These are phyloP conservation scores for Pomatorhinus ruficollis DNA, from an alignment of 2,113 vertebrate species.

Conservation along the genomic window DNA sequence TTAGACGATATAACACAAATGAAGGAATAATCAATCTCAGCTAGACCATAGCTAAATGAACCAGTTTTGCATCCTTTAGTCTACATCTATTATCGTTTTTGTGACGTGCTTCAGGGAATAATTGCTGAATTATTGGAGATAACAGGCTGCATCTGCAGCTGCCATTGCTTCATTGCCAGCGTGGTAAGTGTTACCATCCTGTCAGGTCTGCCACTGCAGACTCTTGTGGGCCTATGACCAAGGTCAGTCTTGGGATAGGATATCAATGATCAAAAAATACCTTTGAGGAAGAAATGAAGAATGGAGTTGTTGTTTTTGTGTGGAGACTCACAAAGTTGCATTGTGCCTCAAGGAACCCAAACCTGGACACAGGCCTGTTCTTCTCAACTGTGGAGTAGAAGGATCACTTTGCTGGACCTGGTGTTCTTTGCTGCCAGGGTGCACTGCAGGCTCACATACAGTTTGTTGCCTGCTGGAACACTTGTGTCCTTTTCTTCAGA, in stretches of 20 bases:
- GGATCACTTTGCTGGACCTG: background rate
- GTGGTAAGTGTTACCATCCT: background rate
- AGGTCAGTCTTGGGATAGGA: background rate
- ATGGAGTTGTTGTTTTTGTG: accelerated
- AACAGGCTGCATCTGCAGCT: background rate
- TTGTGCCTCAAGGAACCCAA: background rate
- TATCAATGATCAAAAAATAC: background rate
- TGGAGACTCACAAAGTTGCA: background rate
- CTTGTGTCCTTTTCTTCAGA: background rate
- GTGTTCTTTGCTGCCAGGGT: background rate
- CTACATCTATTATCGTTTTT: background rate
- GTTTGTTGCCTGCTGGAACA: background rate
- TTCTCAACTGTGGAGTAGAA: accelerated
- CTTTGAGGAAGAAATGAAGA: background rate
- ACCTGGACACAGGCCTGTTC: background rate
- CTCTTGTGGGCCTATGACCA: background rate
- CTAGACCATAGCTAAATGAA: background rate
- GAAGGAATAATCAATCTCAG: background rate
- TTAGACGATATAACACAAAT: background rate
- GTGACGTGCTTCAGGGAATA: background rate
- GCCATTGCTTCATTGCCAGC: background rate
- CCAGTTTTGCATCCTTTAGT: background rate
- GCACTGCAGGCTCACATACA: background rate
- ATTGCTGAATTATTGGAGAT: background rate
- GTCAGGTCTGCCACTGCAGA: background rate